phyloP scores from a whole-genome alignment of 2,113 vertebrate genomes.

The Hydrolagus affinis region DNA sequence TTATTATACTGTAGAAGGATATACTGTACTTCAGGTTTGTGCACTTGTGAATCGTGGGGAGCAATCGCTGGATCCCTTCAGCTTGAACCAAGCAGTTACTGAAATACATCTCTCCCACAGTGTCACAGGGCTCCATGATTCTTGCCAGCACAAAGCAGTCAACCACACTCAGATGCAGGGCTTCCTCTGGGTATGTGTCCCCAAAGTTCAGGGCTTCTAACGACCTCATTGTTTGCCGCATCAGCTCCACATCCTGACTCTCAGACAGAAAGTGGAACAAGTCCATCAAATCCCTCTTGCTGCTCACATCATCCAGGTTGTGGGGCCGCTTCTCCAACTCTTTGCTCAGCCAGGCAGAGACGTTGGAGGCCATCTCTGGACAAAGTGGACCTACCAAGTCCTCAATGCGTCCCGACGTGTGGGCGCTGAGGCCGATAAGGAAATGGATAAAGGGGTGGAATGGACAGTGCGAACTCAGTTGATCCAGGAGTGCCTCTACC shows the following conservation, averaged over 20 bases:
- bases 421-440: slow-evolving; percentile 48
- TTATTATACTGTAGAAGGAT: too few species aligned
- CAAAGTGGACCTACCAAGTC: slow-evolving; percentile 38
- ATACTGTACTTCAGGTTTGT: too few species aligned
- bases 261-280: slow-evolving; percentile 53
- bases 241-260: slow-evolving; percentile 45
- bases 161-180: too few species aligned
- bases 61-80: too few species aligned
- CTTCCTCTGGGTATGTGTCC: slow-evolving; percentile 31
- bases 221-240: slow-evolving; percentile 40
- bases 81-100: too few species aligned
- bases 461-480: slow-evolving; percentile 30
- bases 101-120: too few species aligned
- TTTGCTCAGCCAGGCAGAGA: slow-evolving; percentile 37
- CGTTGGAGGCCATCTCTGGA: slow-evolving; percentile 19
- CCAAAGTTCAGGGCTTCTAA: slow-evolving; percentile 34
- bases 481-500: slow-evolving; percentile 38
- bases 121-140: too few species aligned
- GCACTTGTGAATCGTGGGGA: too few species aligned
- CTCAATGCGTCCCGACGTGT: slow-evolving; percentile 44
- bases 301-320: slow-evolving; percentile 28
- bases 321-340: slow-evolving; percentile 33
- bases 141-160: too few species aligned
- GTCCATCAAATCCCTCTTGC: slow-evolving; percentile 36
- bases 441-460: slow-evolving; percentile 45